Evolutionary conservation across 2,888 invertebrate species (phyloP).

Genomic region (Synanthedon myopaeformis): DNA sequence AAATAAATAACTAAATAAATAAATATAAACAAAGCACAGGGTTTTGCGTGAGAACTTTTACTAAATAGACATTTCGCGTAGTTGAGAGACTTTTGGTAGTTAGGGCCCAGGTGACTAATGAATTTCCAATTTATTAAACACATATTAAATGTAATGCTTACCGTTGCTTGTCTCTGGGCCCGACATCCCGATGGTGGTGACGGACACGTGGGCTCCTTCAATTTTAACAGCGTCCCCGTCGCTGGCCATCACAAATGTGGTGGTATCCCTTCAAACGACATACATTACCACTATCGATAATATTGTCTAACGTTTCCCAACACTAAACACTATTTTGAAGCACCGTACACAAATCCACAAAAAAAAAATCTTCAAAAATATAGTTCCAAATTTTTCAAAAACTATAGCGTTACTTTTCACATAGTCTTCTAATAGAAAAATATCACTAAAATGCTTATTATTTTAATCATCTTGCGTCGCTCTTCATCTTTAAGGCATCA

Average conservation of each 20-base stretch:
- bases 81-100: too few relatives aligned
- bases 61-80: too few relatives aligned
- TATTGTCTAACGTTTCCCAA: conserved; percentile 25
- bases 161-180: conserved; percentile 72
- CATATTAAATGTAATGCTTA: conserved; percentile 18
- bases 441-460: conserved; percentile 16
- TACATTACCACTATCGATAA: conserved; percentile 37
- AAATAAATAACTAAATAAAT: too few relatives aligned
- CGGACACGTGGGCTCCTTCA: conserved; percentile 76
- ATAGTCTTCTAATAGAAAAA: conserved; percentile 31
- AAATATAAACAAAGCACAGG: too few relatives aligned
- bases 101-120: too few relatives aligned
- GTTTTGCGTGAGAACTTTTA: too few relatives aligned
- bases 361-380: conserved; percentile 43
- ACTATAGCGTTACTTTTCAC: conserved; percentile 25
- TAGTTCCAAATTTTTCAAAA: conserved; percentile 28
- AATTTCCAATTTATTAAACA: not conserved
- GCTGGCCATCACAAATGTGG: conserved; percentile 40
- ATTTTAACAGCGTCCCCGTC: conserved; percentile 61
- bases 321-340: conserved; percentile 39
- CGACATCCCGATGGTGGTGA: conserved; percentile 83
- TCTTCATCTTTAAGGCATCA: conserved; percentile 50
- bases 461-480: conserved; percentile 45
- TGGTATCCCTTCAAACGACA: conserved; percentile 16
- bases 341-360: conserved; percentile 32